Percentiles rank a stretch among this genome's conserved stretches.
Conservation (phyloP, 1,140 invertebrate genomes). For the Bombus difficillimus region DNA sequence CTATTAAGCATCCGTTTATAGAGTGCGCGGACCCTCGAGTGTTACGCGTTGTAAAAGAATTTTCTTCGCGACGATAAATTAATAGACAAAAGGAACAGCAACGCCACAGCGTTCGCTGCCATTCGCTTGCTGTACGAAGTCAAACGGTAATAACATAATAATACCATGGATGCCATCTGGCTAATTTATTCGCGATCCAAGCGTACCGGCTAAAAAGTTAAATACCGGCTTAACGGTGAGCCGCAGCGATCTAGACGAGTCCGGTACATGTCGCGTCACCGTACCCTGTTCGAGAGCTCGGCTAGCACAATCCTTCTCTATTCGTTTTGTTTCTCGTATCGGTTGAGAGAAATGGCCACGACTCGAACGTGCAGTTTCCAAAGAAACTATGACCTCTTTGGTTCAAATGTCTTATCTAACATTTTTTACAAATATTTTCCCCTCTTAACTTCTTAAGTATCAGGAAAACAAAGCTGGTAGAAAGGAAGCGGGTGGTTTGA, state of each 20-base stretch:
- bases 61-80: constrained; percentile 41
- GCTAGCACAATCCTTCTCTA: not conserved
- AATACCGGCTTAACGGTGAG: constrained; percentile 1
- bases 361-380: not conserved
- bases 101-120: not conserved
- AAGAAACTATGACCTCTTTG: not conserved
- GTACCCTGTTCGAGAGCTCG: not conserved
- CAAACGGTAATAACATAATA: constrained; percentile 54
- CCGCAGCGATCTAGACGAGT: not conserved
- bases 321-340: not conserved
- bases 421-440: too few species aligned
- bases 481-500: too few species aligned
- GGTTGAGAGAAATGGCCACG: too few species aligned
- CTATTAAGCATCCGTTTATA: constrained; percentile 49
- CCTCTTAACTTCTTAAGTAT: too few species aligned
- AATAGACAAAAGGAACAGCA: constrained; percentile 31
- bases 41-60: constrained; percentile 37
- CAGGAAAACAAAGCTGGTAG: too few species aligned
- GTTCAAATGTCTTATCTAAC: not conserved
- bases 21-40: constrained; percentile 4
- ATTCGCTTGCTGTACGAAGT: not conserved
- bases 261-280: not conserved
- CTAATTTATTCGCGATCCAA: constrained; percentile 54
- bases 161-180: constrained; percentile 39
- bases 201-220: constrained; percentile 27